Evolutionary conservation across 2,888 invertebrate genomes (phyloP).

Genomic region (Drosophila merina): DNA sequence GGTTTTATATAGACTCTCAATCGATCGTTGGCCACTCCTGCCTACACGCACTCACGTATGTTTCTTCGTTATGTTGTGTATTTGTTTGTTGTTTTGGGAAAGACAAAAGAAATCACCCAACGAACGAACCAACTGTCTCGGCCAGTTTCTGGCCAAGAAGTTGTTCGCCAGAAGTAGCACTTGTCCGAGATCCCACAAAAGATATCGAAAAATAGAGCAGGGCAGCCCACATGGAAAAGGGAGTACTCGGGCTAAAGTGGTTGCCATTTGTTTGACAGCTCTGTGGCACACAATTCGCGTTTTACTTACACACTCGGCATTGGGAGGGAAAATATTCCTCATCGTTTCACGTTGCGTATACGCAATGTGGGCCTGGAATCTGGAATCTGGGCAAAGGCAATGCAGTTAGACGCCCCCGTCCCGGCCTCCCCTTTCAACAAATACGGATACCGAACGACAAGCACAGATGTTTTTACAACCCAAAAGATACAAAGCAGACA

Average conservation of each 20-base stretch:
- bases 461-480: slow-evolving; percentile 46
- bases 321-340: not conserved
- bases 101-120: slow-evolving; percentile 59
- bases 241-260: slow-evolving; percentile 18
- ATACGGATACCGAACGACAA: slow-evolving; percentile 36
- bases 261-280: slow-evolving; percentile 24
- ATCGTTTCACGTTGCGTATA: slow-evolving; percentile 56
- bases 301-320: slow-evolving; percentile 5
- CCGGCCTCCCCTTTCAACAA: slow-evolving; percentile 16
- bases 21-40: slow-evolving; percentile 46
- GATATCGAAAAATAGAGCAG: slow-evolving; percentile 47
- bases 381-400: slow-evolving; percentile 2
- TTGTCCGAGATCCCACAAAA: slow-evolving; percentile 47
- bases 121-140: slow-evolving; percentile 10
- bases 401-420: slow-evolving; percentile 14
- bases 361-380: slow-evolving; percentile 49
- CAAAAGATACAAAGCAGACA: slow-evolving; percentile 43
- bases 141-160: slow-evolving; percentile 39
- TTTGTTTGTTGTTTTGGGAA: slow-evolving; percentile 14
- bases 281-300: slow-evolving; percentile 24
- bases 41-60: slow-evolving; percentile 33
- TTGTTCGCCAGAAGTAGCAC: slow-evolving; percentile 49
- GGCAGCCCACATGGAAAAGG: slow-evolving; percentile 36
- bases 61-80: not conserved
- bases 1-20: slow-evolving; percentile 29